Evolutionary conservation across 64 coral and sea anemone genomes (phyloP).

Genomic region (Montipora efflorescens): DNA sequence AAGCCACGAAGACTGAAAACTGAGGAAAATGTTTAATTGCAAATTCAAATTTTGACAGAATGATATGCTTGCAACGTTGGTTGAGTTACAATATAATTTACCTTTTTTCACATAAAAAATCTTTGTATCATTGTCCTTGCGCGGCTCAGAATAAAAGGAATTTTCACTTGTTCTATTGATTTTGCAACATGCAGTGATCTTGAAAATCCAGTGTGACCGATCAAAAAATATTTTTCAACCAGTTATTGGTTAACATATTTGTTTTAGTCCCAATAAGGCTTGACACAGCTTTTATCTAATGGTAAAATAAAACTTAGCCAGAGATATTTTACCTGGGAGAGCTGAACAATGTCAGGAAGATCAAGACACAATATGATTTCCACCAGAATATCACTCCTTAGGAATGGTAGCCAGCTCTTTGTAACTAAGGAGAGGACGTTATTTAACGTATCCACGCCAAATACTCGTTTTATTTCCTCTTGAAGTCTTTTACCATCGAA

Average conservation of each 20-base stretch:
- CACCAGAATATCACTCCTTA: conserved; percentile 14
- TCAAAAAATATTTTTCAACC: neutral
- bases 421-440: neutral
- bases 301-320: neutral
- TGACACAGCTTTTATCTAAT: neutral
- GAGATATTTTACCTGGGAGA: conserved; percentile 23
- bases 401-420: neutral
- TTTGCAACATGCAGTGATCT: no score
- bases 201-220: no score
- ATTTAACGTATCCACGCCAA: conserved; percentile 10
- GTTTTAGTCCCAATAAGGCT: neutral
- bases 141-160: no score
- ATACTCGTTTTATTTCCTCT: conserved; percentile 22
- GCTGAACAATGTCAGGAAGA: conserved; percentile 6
- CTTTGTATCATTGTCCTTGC: no score
- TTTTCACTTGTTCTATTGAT: no score
- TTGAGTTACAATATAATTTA: no score
- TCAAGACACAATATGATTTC: conserved; percentile 27
- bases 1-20: no score
- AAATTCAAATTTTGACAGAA: no score
- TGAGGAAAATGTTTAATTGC: no score
- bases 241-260: conserved; percentile 23
- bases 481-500: conserved; percentile 1
- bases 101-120: no score
- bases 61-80: no score